Evolutionary conservation across 1,140 invertebrate genomes (phyloP).

Genomic region (Agrypnia vestita): DNA sequence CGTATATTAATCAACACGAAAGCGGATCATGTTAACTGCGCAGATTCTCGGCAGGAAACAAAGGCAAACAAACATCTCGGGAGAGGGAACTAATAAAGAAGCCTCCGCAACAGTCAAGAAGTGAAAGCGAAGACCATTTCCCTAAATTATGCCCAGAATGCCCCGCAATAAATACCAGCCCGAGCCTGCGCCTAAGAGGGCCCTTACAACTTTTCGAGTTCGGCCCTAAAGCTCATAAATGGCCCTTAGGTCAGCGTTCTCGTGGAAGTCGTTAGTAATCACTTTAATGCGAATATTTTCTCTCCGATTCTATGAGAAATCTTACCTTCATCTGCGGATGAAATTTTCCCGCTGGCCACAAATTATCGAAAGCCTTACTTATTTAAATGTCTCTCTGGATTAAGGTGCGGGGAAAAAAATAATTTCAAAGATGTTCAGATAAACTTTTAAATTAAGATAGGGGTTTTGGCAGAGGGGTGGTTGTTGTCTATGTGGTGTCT

Average conservation of each 20-base stretch:
- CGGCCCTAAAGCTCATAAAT: constrained; percentile 1
- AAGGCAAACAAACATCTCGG: neutral
- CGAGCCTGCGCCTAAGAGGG: neutral
- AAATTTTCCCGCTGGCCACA: too few species aligned
- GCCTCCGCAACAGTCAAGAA: neutral
- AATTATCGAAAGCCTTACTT: too few species aligned
- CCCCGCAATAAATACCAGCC: constrained; percentile 1
- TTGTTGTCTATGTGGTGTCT: too few species aligned
- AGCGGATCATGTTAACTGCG: constrained; percentile 1
- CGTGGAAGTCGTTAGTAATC: neutral
- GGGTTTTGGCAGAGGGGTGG: too few species aligned
- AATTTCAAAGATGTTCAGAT: too few species aligned
- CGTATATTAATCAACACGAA: neutral
- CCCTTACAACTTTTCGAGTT: neutral
- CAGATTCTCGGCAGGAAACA: neutral
- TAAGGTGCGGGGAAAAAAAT: too few species aligned
- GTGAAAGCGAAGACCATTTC: neutral
- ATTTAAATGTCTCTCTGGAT: too few species aligned
- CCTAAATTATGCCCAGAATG: neutral
- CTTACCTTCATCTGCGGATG: too few species aligned
- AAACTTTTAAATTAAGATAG: too few species aligned
- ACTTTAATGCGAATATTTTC: neutral
- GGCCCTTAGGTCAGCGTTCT: constrained; percentile 11
- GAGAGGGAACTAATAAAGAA: neutral
- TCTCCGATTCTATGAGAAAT: neutral